A percentile compares a stretch with the other conserved stretches of the same genome.
phyloP scores from a whole-genome alignment of 2,888 invertebrate species.

The Creontiades dilutus region DNA sequence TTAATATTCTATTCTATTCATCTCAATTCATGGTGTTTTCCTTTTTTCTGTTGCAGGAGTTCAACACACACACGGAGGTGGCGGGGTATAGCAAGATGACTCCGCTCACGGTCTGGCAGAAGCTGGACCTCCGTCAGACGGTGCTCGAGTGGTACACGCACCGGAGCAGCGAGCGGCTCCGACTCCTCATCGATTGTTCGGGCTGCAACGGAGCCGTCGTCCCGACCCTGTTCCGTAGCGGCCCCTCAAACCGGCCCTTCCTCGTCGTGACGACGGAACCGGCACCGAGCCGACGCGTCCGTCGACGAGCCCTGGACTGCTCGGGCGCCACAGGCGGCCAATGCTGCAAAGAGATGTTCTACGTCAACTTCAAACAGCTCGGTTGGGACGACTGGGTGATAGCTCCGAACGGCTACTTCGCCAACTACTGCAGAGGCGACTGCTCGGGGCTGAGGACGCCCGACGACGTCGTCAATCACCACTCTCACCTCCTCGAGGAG shows the following conservation, averaged over 20 bases:
- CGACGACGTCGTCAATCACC: slow-evolving; percentile 91
- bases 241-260: slow-evolving; percentile 85
- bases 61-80: slow-evolving; percentile 82
- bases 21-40: too few relatives aligned
- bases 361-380: slow-evolving; percentile 93
- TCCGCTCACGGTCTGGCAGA: slow-evolving; percentile 87
- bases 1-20: too few relatives aligned
- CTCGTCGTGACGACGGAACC: slow-evolving; percentile 89
- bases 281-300: slow-evolving; percentile 84
- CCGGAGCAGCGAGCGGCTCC: slow-evolving; percentile 82
- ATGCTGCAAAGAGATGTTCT: slow-evolving; percentile 94
- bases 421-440: slow-evolving; percentile 95
- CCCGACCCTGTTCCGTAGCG: slow-evolving; percentile 80
- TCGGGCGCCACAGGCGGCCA: slow-evolving; percentile 85
- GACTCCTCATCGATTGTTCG: slow-evolving; percentile 90
- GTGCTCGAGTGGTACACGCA: slow-evolving; percentile 86
- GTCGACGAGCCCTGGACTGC: slow-evolving; percentile 91
- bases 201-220: slow-evolving; percentile 87
- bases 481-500: slow-evolving; percentile 92
- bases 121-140: slow-evolving; percentile 89
- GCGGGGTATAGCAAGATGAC: slow-evolving; percentile 78
- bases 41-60: slow-evolving; percentile 79
- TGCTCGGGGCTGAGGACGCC: slow-evolving; percentile 88
- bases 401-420: slow-evolving; percentile 93
- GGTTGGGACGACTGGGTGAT: slow-evolving; percentile 98